Evolutionary conservation across 1,140 invertebrate genomes (phyloP), one percentile per base, ranked within the genome.

Genomic region (Megalonaias nervosa): DNA sequence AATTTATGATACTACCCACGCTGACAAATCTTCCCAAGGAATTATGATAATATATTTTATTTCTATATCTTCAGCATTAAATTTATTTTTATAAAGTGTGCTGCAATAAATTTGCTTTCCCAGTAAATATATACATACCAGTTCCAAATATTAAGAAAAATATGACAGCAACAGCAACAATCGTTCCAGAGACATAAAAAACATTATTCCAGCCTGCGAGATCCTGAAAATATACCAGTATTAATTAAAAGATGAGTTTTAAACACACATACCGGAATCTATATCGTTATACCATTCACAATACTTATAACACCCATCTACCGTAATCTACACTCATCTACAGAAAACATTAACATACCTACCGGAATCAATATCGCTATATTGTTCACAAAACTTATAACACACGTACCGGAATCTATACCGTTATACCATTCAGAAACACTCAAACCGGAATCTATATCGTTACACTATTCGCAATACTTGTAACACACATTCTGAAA

Each of bases 81-180:
- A 62, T 62, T n/a, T 23, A n/a, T n/a, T 62, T 23, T 14, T 14
- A 62, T 19, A n/a, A 61, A 61, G 60, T 62, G 19, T n/a, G 6
- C 9, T n/a, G 23, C 23, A 11, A 19, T 19, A 9, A 19, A 62
- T 12, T n/a, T 62, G 23, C 60, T 9, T 62, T 19, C 3, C 19
- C 19, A 11, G 6, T 13, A 68, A n/a, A 31, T 14, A 14, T 16
- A 3, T 58, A 75, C 77, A 60, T 73, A 88, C 86, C 86, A 70
- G 85, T 82, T n/a, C 87, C 87, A 79, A 86, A 84, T 15, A 83
- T 56, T 6, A 79, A 66, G 77, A 82, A 88, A 58, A 85, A 81
- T 4, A 88, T 65, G 23, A 73, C 75, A 23, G 84, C 79, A 59
- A 82, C 23, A 6, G 67, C 71, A 15, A 86, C 62, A 5, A 88